Conservation (phyloP, 2,113 vertebrate genomes). For the Archilochus colubris region DNA sequence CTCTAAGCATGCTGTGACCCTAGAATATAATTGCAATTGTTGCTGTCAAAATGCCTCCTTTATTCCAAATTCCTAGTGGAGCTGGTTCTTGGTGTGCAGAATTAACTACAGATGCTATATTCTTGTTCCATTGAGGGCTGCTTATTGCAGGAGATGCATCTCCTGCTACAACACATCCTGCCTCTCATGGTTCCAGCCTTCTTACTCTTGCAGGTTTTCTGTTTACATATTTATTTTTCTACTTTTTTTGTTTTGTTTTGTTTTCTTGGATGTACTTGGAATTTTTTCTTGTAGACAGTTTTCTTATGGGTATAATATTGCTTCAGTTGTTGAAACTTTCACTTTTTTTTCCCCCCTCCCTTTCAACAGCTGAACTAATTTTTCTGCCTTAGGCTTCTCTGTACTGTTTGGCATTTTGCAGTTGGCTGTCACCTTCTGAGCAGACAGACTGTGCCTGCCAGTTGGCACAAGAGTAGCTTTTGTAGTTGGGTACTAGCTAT, state of each 20-base stretch:
- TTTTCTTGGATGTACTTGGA: neutral
- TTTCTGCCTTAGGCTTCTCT: neutral
- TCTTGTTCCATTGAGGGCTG: rapidly evolving
- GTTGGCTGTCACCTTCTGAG: neutral
- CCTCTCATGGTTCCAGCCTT: neutral
- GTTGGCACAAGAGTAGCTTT: neutral
- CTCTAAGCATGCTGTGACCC: neutral
- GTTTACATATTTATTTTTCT: neutral
- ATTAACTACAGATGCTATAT: neutral
- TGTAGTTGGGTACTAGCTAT: neutral
- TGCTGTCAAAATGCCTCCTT: neutral
- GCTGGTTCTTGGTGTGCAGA: neutral
- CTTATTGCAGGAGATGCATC: neutral
- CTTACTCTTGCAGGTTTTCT: neutral
- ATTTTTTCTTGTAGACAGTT: neutral
- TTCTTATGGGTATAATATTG: neutral
- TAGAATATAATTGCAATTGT: neutral
- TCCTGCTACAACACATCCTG: neutral
- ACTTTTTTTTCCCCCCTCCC: no score
- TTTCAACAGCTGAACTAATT: neutral
- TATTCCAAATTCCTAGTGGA: neutral
- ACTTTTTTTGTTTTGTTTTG: neutral
- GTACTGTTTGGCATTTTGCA: neutral
- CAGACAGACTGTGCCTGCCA: neutral
- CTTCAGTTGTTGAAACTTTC: neutral